Evolutionary conservation across 2,888 invertebrate genomes (phyloP).

Genomic region (Andrena fulva): DNA sequence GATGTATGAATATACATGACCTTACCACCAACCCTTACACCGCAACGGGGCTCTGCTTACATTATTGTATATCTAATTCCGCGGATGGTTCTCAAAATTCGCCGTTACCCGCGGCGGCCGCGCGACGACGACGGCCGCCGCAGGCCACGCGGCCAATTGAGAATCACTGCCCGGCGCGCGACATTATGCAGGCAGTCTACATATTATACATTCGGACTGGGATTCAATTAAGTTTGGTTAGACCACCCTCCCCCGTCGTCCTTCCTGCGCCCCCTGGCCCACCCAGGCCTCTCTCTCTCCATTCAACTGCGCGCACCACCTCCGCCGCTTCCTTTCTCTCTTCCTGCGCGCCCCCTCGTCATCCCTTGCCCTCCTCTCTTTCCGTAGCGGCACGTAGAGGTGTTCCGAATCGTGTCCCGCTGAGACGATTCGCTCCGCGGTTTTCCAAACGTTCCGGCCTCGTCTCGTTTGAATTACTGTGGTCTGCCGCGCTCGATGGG

Average conservation of each 20-base stretch:
- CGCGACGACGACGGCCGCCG: conserved; percentile 25
- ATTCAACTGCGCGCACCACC: conserved; percentile 50
- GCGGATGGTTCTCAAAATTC: conserved; percentile 83
- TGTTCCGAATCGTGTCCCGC: conserved; percentile 75
- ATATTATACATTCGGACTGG: conserved; percentile 85
- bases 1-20: conserved; percentile 85
- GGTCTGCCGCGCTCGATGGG: conserved; percentile 51
- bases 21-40: conserved; percentile 84
- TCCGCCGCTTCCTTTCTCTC: conserved; percentile 56
- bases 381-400: conserved; percentile 66
- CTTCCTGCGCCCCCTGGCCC: conserved; percentile 53
- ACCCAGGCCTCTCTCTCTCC: conserved; percentile 49
- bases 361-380: conserved; percentile 3
- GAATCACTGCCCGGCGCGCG: conserved; percentile 80
- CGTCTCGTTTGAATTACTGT: conserved; percentile 54
- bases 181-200: conserved; percentile 85
- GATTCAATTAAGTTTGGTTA: conserved; percentile 85
- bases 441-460: conserved; percentile 50
- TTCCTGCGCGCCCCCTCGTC: conserved; percentile 1
- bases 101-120: conserved; percentile 42
- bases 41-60: conserved; percentile 84
- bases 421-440: conserved; percentile 57
- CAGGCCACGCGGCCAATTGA: conserved; percentile 53
- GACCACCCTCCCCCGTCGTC: conserved; percentile 72
- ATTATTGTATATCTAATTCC: conserved; percentile 85